phyloP scores from a whole-genome alignment of 2,113 vertebrate genomes.

The Mionectes macconnelli region DNA sequence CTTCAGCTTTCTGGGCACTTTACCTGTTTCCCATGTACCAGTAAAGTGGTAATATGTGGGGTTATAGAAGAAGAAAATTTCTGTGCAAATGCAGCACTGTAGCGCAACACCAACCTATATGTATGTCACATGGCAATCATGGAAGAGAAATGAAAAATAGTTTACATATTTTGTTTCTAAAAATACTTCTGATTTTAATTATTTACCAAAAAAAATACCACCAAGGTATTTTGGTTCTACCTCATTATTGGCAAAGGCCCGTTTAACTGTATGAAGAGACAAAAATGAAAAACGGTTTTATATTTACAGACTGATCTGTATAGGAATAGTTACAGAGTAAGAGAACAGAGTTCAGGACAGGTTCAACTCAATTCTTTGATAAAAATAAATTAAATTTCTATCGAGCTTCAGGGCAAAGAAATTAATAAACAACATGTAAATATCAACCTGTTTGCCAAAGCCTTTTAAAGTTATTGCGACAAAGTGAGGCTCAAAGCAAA shows the following conservation, averaged over 20 bases:
- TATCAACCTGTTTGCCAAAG: neutral
- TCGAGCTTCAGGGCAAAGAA: conserved; percentile 1
- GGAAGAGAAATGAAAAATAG: conserved; percentile 72
- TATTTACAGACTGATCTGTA: neutral
- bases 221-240: neutral
- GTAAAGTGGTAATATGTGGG: conserved; percentile 93
- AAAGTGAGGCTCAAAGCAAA: neutral
- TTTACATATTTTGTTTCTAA: conserved; percentile 39
- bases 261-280: neutral
- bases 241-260: neutral
- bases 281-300: neutral
- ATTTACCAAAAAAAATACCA: conserved; percentile 1
- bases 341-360: neutral
- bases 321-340: neutral
- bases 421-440: conserved; percentile 7
- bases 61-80: conserved; percentile 93
- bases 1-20: conserved; percentile 65
- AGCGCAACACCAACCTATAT: conserved; percentile 91
- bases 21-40: conserved; percentile 99
- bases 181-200: neutral
- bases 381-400: neutral
- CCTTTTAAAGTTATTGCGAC: neutral
- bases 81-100: conserved; percentile 86
- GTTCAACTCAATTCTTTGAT: neutral
- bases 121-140: conserved; percentile 64